Evolutionary conservation across 2,888 invertebrate species (phyloP), one percentile per base, ranked within the genome.

Genomic region (Zygogramma bicolorata): DNA sequence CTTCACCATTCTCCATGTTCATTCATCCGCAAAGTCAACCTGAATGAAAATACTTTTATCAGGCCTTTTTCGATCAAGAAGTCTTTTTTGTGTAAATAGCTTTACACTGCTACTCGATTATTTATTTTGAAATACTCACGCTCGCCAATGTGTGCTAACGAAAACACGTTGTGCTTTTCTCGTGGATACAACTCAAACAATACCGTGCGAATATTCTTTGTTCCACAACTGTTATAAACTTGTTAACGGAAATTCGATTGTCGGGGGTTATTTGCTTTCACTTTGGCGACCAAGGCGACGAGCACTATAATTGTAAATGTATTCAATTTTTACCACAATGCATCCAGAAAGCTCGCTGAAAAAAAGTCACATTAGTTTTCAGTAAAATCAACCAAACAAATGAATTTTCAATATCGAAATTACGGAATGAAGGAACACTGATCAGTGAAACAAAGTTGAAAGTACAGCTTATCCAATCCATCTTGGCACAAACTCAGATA

Each of bases 21-120:
- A 63, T 63, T 63, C 49, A 31, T 46, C 63, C 63, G 29, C 29
- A 20, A 63, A 63, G 25, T 63, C n/a, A 42, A 63, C 49, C 63
- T 29, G 63, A 63, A 63, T 63, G 63, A 46, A 20, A 27, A 63
- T 63, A 42, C 63, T 63, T 46, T 63, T 63, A 63, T 63, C 63
- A 25, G 46, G 31, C 46, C 40, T 29, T 63, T 63, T 63, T 46
- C 42, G 63, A 63, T 63, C 63, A 20, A 46, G 18, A 31, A 40
- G 46, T 31, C 20, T 29, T 46, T n/a, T 46, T 63, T 63, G 63
- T 63, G 46, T 63, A 15, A 46, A 63, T 63, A 63, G 40, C 62
- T 63, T 46, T 46, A 40, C 40, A 29, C 29, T 18, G 46, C 46
- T 63, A 49, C 63, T 18, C 46, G 29, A 46, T 63, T 63, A 46